Conservation (phyloP, 2,113 vertebrate genomes). For the Perca fluviatilis region DNA sequence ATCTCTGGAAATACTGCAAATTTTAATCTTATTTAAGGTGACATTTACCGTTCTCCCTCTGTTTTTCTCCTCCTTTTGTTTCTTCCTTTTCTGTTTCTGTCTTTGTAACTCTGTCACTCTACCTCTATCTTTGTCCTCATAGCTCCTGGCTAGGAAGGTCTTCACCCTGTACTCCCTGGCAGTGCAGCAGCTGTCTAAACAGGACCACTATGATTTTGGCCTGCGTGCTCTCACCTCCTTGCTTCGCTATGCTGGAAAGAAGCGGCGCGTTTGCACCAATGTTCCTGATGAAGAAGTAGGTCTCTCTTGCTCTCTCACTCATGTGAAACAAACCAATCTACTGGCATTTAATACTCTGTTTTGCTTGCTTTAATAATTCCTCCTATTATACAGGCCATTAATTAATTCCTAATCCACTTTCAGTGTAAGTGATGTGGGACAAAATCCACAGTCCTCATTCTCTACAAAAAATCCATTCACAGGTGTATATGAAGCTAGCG, state of each 20-base stretch:
- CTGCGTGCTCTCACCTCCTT: constrained; percentile 91
- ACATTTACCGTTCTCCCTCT: constrained; percentile 33
- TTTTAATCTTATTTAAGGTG: constrained; percentile 57
- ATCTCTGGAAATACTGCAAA: constrained; percentile 28
- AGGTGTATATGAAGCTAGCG: not conserved
- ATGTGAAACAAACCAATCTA: not conserved
- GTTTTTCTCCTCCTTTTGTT: constrained; percentile 10
- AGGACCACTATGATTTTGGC: constrained; percentile 94
- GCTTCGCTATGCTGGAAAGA: constrained; percentile 85
- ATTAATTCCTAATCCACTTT: not conserved
- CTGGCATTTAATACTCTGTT: not conserved
- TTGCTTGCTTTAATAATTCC: not conserved
- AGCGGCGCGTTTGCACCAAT: constrained; percentile 64
- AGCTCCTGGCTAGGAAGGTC: constrained; percentile 90
- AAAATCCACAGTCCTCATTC: not conserved
- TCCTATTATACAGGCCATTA: not conserved
- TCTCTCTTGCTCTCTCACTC: not conserved
- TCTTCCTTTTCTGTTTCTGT: not conserved
- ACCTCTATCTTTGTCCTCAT: not conserved
- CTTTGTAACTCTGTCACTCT: not conserved
- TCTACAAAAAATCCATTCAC: not conserved
- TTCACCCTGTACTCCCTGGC: constrained; percentile 91
- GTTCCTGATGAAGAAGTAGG: constrained; percentile 88
- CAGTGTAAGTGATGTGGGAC: not conserved
- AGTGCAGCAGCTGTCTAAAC: constrained; percentile 90